Base-by-base conservation (phyloP, 2,797 vertebrate genomes). In the Thalassophryne amazonica region DNA sequence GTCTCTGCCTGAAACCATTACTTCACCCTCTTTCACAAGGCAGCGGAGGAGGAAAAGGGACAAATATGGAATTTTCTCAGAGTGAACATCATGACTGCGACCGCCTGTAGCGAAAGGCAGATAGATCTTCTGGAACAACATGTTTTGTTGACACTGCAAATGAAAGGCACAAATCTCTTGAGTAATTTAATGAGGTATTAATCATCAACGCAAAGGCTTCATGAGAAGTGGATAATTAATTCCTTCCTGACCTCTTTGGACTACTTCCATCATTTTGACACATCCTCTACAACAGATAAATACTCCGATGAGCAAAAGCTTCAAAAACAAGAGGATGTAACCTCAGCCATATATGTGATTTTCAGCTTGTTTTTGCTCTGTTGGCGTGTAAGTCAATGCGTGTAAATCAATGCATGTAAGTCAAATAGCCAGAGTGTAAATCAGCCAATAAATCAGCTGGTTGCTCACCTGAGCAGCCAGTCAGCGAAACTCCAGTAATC, bases 381-480 rank as follows among this genome's bases (percentile, higher is more conserved):
- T n/a, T n/a, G n/a, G n/a, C n/a, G n/a, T n/a, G n/a, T n/a, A n/a
- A n/a, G n/a, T n/a, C n/a, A n/a, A n/a, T n/a, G n/a, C n/a, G n/a
- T 52, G 38, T 29, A 45, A 6, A 25, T 49, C 40, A n/a, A n/a
- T 53, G 52, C 45, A 58, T 59, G 55, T 28, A 46, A 47, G 49
- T 30, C 57, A 48, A 33, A 27, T 48, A 47, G 38, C 53, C 38
- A 23, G 64, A 67, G 24, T 68, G 59, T 50, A 63, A 52, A 76
- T 60, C 54, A 67, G 61, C 60, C 64, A 54, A 50, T n/a, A n/a
- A n/a, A n/a, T 63, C 55, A 69, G 63, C 53, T 67, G 63, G 80
- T 81, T 80, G 83, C 81, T 81, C 73, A 81, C 46, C 68, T 63
- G 30, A 57, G 60, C 77, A 76, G 60, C 58, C 40, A 55, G 75